These are phyloP conservation scores for Athalia cordata DNA, from an alignment of 2,888 invertebrate genomes.

Conservation along the genomic window DNA sequence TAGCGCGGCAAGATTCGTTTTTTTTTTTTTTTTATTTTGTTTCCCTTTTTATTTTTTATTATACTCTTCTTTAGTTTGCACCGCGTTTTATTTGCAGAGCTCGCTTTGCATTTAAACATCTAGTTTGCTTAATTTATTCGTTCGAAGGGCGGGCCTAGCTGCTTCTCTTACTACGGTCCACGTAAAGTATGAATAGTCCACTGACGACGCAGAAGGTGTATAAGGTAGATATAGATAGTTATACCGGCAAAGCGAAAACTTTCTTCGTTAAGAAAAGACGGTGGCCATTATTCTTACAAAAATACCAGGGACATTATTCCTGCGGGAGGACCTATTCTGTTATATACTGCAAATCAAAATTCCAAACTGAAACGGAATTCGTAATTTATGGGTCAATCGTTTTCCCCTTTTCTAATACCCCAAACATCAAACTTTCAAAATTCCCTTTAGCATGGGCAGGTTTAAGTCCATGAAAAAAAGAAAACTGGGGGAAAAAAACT, in stretches of 20 bases:
- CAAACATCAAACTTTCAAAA: no score
- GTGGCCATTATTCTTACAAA: constrained; percentile 51
- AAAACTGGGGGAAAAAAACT: no score
- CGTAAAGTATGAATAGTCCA: constrained; percentile 53
- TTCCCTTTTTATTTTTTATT: not conserved
- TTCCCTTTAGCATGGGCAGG: no score
- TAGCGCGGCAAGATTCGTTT: not conserved
- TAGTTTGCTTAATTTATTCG: constrained; percentile 52
- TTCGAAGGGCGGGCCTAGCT: constrained; percentile 6
- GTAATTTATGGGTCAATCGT: no score
- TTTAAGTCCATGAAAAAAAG: no score
- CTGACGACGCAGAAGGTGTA: constrained; percentile 4
- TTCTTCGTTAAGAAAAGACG: constrained; percentile 52
- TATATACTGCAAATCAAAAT: no score
- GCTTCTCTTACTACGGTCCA: constrained; percentile 33
- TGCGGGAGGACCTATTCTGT: no score
- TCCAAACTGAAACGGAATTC: no score
- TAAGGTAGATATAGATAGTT: no score
- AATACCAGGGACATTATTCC: not conserved
- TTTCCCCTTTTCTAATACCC: no score
- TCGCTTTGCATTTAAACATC: constrained; percentile 63
- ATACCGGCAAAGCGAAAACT: constrained; percentile 48
- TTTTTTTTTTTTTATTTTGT: not conserved
- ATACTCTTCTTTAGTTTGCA: not conserved
- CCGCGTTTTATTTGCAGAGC: constrained; percentile 43